These are phyloP conservation scores for Tachina lurida DNA, from an alignment of 2,888 invertebrate genomes.

Conservation along the genomic window DNA sequence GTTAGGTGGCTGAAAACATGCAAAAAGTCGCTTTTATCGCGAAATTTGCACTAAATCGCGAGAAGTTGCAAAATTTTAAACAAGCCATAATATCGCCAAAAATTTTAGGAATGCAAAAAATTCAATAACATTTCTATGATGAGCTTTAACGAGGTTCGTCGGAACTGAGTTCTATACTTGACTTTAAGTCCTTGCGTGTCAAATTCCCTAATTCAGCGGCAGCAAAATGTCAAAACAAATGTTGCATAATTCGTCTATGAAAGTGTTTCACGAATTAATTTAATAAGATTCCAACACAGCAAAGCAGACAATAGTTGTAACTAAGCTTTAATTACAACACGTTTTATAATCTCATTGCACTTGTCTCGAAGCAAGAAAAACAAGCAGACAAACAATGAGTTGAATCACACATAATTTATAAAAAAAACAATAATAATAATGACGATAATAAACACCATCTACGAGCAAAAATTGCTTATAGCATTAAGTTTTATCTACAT, in stretches of 20 bases:
- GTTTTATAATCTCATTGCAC: slow-evolving; percentile 51
- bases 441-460: slow-evolving; percentile 28
- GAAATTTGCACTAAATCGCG: no score
- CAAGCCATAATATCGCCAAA: no score
- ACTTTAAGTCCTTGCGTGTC: neutral
- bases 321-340: slow-evolving; percentile 48
- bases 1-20: no score
- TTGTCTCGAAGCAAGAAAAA: slow-evolving; percentile 29
- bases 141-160: no score
- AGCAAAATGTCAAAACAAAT: slow-evolving; percentile 36
- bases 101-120: no score
- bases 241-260: slow-evolving; percentile 53
- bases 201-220: slow-evolving; percentile 25
- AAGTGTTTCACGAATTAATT: slow-evolving; percentile 64
- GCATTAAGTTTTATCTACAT: neutral
- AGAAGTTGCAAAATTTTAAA: no score
- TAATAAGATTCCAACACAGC: slow-evolving; percentile 33
- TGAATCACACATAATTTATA: neutral
- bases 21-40: no score
- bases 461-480: neutral
- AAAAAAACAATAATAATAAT: slow-evolving; percentile 14
- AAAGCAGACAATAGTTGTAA: slow-evolving; percentile 14
- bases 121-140: no score
- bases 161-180: no score
- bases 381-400: neutral